phyloP scores from a whole-genome alignment of 2,113 vertebrate genomes.

The Rhineura floridana region DNA sequence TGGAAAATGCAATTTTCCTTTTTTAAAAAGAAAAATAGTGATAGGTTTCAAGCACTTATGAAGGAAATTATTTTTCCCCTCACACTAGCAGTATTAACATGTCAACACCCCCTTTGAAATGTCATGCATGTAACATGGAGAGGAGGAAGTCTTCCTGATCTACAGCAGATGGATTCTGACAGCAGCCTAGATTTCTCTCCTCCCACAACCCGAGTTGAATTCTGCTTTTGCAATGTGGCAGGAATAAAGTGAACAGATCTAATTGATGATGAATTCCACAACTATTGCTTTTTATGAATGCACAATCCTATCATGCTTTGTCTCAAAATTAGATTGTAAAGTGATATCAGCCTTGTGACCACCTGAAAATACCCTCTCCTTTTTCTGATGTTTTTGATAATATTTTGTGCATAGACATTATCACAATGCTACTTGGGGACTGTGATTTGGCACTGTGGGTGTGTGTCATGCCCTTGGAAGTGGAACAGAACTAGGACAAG shows the following conservation, averaged over 20 bases:
- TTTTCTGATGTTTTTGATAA: too few relatives aligned
- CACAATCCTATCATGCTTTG: neutral
- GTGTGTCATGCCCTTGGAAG: neutral
- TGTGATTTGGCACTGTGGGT: neutral
- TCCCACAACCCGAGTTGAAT: neutral
- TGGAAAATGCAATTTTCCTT: constrained; percentile 46
- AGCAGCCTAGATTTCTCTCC: neutral
- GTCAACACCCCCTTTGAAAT: neutral
- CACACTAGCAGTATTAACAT: neutral
- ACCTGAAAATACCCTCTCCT: neutral
- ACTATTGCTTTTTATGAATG: neutral
- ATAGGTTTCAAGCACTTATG: constrained; percentile 13
- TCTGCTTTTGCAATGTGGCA: too few relatives aligned
- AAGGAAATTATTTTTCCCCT: constrained; percentile 24
- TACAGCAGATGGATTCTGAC: neutral
- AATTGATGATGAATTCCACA: neutral
- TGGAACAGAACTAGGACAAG: neutral
- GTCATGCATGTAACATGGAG: neutral
- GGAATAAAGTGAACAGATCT: neutral
- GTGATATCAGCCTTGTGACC: neutral
- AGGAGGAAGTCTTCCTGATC: neutral
- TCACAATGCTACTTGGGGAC: neutral
- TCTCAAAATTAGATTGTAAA: neutral
- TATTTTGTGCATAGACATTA: neutral
- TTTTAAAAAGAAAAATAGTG: neutral